These are phyloP conservation scores for Ceratina calcarata DNA, from an alignment of 1,140 invertebrate species.

Conservation along the genomic window DNA sequence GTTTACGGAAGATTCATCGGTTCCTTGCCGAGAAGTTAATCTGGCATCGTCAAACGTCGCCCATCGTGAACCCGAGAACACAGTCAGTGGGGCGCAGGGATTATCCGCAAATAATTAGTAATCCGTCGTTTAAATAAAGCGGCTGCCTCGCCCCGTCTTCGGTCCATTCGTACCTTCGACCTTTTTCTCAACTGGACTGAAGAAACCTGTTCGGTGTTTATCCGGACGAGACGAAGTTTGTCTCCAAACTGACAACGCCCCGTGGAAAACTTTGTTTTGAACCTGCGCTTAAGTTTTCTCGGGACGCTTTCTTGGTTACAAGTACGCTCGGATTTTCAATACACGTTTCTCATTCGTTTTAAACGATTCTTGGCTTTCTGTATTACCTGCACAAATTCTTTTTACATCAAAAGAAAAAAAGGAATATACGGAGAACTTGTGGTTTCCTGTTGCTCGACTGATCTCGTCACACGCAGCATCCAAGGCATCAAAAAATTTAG, in stretches of 20 bases:
- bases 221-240: constrained; percentile 40
- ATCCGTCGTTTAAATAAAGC: constrained; percentile 52
- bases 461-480: constrained; percentile 32
- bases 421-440: too few species aligned
- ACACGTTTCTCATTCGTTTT: too few species aligned
- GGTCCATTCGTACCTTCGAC: background rate
- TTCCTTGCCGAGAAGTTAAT: constrained; percentile 46
- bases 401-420: too few species aligned
- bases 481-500: constrained; percentile 27
- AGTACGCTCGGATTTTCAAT: background rate
- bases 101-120: constrained; percentile 65
- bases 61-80: background rate
- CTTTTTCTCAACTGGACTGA: constrained; percentile 5
- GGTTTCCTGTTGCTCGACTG: constrained; percentile 3
- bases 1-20: constrained; percentile 43
- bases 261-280: constrained; percentile 24
- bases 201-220: constrained; percentile 44
- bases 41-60: constrained; percentile 15
- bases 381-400: too few species aligned
- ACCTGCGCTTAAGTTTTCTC: background rate
- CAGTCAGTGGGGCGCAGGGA: background rate
- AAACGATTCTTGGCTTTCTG: too few species aligned
- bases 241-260: constrained; percentile 4
- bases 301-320: background rate
- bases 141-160: background rate